These are phyloP conservation scores for Mermis nigrescens DNA, from an alignment of 2,888 invertebrate genomes.

Conservation along the genomic window DNA sequence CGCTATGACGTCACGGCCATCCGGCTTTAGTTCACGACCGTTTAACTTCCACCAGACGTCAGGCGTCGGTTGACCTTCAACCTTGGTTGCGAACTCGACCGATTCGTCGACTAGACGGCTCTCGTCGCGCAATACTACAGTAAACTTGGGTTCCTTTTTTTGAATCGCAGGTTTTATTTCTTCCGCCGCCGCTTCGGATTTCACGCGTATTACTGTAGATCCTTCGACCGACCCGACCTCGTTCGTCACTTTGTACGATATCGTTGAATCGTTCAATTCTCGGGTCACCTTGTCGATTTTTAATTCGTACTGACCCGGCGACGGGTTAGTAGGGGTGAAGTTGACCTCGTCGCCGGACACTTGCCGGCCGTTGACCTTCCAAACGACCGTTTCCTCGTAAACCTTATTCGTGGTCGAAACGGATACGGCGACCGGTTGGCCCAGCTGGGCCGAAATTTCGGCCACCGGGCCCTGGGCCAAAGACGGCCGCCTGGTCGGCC, in stretches of 20 bases:
- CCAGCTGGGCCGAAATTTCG: background rate
- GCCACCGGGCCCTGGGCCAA: background rate
- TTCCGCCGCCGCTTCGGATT: background rate
- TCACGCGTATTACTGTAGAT: background rate
- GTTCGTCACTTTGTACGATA: constrained; percentile 30
- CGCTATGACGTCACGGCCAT: constrained; percentile 16
- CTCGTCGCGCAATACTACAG: no score
- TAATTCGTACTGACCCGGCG: constrained; percentile 45
- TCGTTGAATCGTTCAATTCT: constrained; percentile 22
- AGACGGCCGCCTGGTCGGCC: background rate
- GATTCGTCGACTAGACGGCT: background rate
- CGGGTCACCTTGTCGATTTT: constrained; percentile 43
- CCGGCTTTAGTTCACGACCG: constrained; percentile 17
- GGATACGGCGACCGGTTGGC: background rate
- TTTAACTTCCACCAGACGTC: constrained; percentile 22
- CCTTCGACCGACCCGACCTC: constrained; percentile 28
- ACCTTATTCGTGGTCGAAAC: background rate
- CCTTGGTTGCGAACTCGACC: background rate
- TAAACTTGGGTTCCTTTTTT: background rate
- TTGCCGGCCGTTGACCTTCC: background rate
- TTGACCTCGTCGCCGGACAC: background rate
- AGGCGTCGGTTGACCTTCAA: background rate
- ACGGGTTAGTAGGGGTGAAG: background rate
- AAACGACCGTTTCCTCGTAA: background rate
- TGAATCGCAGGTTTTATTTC: background rate